Percentiles rank a stretch among this genome's conserved stretches.
Conservation (phyloP, 1,140 invertebrate genomes). For the Chionoecetes opilio region DNA sequence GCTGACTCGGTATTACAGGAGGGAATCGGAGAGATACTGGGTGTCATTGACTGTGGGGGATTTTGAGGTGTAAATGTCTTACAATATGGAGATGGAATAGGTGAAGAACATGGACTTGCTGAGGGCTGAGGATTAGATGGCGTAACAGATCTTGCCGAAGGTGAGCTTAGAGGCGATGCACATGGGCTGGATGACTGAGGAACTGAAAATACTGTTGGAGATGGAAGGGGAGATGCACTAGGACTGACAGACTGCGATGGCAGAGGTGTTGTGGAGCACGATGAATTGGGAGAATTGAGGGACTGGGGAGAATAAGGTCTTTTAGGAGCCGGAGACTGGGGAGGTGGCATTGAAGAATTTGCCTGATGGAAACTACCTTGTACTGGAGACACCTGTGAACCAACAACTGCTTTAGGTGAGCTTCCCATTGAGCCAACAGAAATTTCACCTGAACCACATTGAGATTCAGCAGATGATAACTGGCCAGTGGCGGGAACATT, state of each 20-base stretch:
- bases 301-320: conserved; percentile 81
- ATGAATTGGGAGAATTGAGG: conserved; percentile 81
- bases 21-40: conserved; percentile 67
- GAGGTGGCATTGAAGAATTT: conserved; percentile 82
- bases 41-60: conserved; percentile 67
- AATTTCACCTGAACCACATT: conserved; percentile 60
- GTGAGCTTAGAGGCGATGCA: conserved; percentile 71
- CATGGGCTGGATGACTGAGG: conserved; percentile 66
- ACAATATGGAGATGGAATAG: conserved; percentile 69
- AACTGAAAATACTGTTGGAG: conserved; percentile 71
- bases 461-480: conserved; percentile 61
- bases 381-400: conserved; percentile 67
- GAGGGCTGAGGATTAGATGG: conserved; percentile 69
- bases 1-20: conserved; percentile 57
- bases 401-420: conserved; percentile 68
- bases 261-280: conserved; percentile 79
- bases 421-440: conserved; percentile 68
- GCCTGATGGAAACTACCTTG: conserved; percentile 68
- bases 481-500: conserved; percentile 60
- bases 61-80: conserved; percentile 64
- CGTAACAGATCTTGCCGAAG: conserved; percentile 60
- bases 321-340: conserved; percentile 82
- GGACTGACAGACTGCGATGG: conserved; percentile 75
- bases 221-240: conserved; percentile 77
- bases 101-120: conserved; percentile 72